A percentile compares a stretch with the other conserved stretches of the same genome.
These are phyloP conservation scores for Zaprionus lineosus DNA, from an alignment of 2,888 invertebrate genomes.

Conservation along the genomic window DNA sequence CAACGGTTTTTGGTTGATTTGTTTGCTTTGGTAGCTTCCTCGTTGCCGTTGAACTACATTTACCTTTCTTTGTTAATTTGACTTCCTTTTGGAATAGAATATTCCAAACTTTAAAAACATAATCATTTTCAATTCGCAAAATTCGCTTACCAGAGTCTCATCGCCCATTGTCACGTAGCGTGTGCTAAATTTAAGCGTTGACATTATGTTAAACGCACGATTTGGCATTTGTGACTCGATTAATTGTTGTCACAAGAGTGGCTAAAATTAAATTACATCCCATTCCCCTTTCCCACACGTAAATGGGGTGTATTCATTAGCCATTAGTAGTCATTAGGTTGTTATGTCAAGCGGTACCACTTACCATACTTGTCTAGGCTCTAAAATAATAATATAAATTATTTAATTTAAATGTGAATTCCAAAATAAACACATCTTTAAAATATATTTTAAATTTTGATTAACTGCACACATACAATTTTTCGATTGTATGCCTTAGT, in stretches of 20 bases:
- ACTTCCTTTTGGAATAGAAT: background rate
- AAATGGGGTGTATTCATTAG: no score
- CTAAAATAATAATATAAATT: no score
- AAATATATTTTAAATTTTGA: no score
- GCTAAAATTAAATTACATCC: slow-evolving; percentile 64
- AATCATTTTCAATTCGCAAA: background rate
- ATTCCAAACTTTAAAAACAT: no score
- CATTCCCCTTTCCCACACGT: background rate
- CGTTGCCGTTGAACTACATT: background rate
- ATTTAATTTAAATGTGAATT: no score
- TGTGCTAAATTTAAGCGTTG: slow-evolving; percentile 70
- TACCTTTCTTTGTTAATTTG: background rate
- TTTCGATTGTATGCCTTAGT: slow-evolving; percentile 41
- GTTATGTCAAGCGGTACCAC: no score
- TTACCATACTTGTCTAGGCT: no score
- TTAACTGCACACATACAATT: slow-evolving; percentile 2
- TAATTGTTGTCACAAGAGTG: slow-evolving; percentile 65
- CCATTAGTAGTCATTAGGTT: no score
- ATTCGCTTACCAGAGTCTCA: slow-evolving; percentile 27
- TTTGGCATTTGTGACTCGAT: slow-evolving; percentile 64
- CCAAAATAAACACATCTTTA: no score
- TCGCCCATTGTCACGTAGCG: slow-evolving; percentile 40
- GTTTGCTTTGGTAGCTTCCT: background rate
- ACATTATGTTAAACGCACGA: slow-evolving; percentile 59
- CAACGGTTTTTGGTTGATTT: background rate